Evolutionary conservation across 2,113 vertebrate species (phyloP), one percentile per base, ranked within the genome.

Genomic region (Galeopterus variegatus): DNA sequence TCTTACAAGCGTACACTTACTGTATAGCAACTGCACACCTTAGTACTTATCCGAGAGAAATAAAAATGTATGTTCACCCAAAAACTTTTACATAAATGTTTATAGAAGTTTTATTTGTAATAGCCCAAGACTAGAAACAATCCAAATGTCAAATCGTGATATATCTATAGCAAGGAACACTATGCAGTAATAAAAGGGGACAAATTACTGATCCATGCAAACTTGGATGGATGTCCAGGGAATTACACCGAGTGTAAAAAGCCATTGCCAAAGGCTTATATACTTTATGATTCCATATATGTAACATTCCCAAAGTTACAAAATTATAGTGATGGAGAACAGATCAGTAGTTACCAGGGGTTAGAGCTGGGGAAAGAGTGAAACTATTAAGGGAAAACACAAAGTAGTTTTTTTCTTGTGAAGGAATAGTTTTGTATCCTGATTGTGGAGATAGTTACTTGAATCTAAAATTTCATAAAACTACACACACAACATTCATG

Each of bases 381-480:
- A 2, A 52, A 18, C 2, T 28, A 18, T 24, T 10, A 79, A 75
- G 70, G 24, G 23, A 9, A 31, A 21, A 54, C 18, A 6, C 0
- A 4, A 86, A 8, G 36, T 52, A 33, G n/a, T 23, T 70, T 50
- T 36, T 75, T 41, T 3, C 6, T 45, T 31, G 9, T n/a, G 62
- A 85, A 77, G 64, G 28, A 52, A 75, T 4, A 86, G 56, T 60
- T 54, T 28, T 85, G 10, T 26, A 48, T 12, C 52, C 48, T 77
- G 31, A 56, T 18, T 60, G 50, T 41, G 28, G 19, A 7, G 14
- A 62, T n/a, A 24, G 26, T 52, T 76, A 77, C 70, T 77, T 62
- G 76, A 87, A 73, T 73, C 73, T 73, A 75, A 60, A 90, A 48
- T 88, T 67, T 81, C 41, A 60, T 73, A 33, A 93, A 83, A 76